phyloP scores from a whole-genome alignment of 2,113 vertebrate species.

The Brachypodius melanocephalos region DNA sequence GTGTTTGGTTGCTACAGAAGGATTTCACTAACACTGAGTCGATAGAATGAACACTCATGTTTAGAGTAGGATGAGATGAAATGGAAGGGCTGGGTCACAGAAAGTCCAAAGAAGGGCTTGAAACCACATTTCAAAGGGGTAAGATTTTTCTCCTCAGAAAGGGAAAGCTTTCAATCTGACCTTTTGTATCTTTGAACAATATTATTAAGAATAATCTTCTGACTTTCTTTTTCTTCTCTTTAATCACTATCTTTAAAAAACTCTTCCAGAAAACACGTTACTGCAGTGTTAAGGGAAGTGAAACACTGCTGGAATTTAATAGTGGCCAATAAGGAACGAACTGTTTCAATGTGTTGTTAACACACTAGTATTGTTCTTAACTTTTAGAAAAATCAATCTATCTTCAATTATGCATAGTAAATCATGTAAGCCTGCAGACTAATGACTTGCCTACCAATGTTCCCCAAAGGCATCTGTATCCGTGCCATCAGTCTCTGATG shows the following conservation, averaged over 20 bases:
- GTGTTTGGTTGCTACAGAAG: not conserved
- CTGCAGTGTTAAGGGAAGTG: not conserved
- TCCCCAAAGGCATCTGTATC: not conserved
- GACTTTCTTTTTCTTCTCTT: not conserved
- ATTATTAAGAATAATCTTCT: not conserved
- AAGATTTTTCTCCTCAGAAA: not conserved
- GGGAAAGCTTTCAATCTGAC: not conserved
- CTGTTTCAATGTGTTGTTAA: not conserved
- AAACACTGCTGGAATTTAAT: not conserved
- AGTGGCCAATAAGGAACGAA: not conserved
- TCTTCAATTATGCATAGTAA: not conserved
- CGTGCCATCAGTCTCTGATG: not conserved
- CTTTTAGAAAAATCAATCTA: not conserved
- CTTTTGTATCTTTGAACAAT: conserved; percentile 19
- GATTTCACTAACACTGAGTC: not conserved
- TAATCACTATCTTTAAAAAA: not conserved
- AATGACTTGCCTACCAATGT: not conserved
- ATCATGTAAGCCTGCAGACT: not conserved
- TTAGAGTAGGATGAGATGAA: not conserved
- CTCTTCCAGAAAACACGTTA: not conserved
- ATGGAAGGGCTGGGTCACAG: not conserved
- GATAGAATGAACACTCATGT: not conserved
- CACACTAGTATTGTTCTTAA: not conserved
- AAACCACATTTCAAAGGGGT: not conserved
- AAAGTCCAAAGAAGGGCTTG: not conserved